These are phyloP conservation scores for Muntiacus reevesi DNA, from an alignment of 2,113 vertebrate genomes.

Conservation along the genomic window DNA sequence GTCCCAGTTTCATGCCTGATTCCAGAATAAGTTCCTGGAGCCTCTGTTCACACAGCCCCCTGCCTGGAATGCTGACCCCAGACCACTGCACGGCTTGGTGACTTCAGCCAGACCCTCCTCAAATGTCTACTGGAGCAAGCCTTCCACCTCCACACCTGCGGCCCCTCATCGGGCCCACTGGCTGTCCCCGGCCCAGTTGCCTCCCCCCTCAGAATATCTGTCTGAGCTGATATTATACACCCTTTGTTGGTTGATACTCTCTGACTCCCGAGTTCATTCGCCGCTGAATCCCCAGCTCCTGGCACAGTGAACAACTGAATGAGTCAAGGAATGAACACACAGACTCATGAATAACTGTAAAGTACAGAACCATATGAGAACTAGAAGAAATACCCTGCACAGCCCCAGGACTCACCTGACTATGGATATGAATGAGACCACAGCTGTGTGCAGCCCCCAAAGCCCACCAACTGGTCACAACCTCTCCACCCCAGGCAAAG, in stretches of 20 bases:
- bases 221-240: neutral
- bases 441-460: rapidly evolving
- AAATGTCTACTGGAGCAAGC: neutral
- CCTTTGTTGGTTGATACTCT: neutral
- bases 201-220: rapidly evolving
- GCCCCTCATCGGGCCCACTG: rapidly evolving
- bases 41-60: neutral
- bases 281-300: neutral
- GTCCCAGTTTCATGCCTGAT: neutral
- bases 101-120: neutral
- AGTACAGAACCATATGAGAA: neutral
- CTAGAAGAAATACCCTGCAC: neutral
- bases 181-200: neutral
- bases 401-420: neutral
- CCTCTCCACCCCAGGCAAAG: neutral
- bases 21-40: neutral
- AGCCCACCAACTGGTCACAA: neutral
- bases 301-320: neutral
- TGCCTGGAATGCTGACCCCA: neutral
- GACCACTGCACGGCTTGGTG: rapidly evolving
- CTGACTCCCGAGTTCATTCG: neutral
- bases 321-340: rapidly evolving
- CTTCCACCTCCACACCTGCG: rapidly evolving
- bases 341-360: too few relatives aligned
- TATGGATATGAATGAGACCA: neutral